These are phyloP conservation scores for Taurulus bubalis DNA, from an alignment of 2,113 vertebrate genomes.

Conservation along the genomic window DNA sequence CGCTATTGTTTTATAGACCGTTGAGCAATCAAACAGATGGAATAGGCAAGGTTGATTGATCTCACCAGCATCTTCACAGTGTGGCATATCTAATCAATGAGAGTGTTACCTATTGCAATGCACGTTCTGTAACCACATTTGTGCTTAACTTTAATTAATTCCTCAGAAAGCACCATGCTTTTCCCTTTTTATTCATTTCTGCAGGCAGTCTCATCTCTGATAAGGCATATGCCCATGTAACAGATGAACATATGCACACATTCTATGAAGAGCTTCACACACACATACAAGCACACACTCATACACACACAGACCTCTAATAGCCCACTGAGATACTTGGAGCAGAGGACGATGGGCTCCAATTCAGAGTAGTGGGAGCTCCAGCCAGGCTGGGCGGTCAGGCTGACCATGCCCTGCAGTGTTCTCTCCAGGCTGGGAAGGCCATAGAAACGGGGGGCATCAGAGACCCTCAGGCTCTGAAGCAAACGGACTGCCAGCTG, in stretches of 20 bases:
- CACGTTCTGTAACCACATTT: constrained; percentile 63
- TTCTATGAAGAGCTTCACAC: constrained; percentile 22
- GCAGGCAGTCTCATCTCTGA: constrained; percentile 31
- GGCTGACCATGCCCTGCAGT: constrained; percentile 89
- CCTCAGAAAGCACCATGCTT: constrained; percentile 63
- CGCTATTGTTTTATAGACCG: constrained; percentile 65
- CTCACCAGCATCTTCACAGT: constrained; percentile 74
- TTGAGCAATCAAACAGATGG: constrained; percentile 77
- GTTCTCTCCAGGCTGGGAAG: constrained; percentile 94
- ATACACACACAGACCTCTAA: constrained; percentile 86
- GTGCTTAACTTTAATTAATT: constrained; percentile 75
- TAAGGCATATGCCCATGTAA: constrained; percentile 31
- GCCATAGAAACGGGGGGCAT: constrained; percentile 94
- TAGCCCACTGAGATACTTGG: constrained; percentile 91
- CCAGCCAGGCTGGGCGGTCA: constrained; percentile 91
- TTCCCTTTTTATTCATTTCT: constrained; percentile 46
- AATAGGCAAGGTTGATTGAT: constrained; percentile 77
- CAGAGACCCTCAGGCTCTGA: constrained; percentile 90
- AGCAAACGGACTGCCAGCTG: constrained; percentile 91
- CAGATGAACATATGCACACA: constrained; percentile 35
- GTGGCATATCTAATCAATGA: constrained; percentile 69
- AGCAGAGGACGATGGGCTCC: constrained; percentile 86
- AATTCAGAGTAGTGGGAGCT: constrained; percentile 84
- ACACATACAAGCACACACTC: constrained; percentile 13
- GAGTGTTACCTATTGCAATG: constrained; percentile 64